Base-by-base conservation (phyloP, 2,113 vertebrate genomes). In the Orthonyx spaldingii region DNA sequence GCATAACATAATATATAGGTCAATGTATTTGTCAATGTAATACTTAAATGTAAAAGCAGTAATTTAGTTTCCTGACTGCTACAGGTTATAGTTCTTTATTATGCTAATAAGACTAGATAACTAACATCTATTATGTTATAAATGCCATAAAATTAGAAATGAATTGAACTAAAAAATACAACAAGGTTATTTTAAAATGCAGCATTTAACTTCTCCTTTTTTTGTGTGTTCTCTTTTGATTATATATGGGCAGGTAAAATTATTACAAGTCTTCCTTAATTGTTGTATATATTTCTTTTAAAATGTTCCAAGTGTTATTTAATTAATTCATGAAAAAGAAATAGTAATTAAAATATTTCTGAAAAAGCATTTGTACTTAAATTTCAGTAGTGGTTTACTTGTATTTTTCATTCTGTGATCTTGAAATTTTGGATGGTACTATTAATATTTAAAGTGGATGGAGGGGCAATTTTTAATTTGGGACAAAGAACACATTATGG, bases 81-180 rank as follows among this genome's bases (percentile, higher is more conserved):
- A 94, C 93, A 92, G 91, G 81, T 96, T 97, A 81, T 90, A 79
- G 59, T 79, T 92, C 83, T 96, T 98, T 98, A 96, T 98, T 97
- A 98, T 98, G 97, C 88, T 97, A 97, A 98, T 98, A 91, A 94
- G 95, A 57, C 80, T 59, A 71, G 94, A 94, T 97, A 97, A 97
- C 66, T 96, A 93, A 93, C 89, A 93, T 88, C 88, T 94, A 97
- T 97, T 96, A 87, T 92, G 76, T 96, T 96, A 41, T 91, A 97
- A 97, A 94, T 97, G 85, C 79, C 32, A 65, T 87, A 96, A 97
- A 94, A 97, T 97, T 98, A 96, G 97, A 98, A 98, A 90, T 88
- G 42, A 85, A 94, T 97, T 85, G 26, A 79, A 79, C 46, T 94
- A 72, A 97, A 96, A 97, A 97, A 92, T 91, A 93, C 9, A 42